Conservation (phyloP, 2,113 vertebrate genomes). For the Nothoprocta perdicaria region DNA sequence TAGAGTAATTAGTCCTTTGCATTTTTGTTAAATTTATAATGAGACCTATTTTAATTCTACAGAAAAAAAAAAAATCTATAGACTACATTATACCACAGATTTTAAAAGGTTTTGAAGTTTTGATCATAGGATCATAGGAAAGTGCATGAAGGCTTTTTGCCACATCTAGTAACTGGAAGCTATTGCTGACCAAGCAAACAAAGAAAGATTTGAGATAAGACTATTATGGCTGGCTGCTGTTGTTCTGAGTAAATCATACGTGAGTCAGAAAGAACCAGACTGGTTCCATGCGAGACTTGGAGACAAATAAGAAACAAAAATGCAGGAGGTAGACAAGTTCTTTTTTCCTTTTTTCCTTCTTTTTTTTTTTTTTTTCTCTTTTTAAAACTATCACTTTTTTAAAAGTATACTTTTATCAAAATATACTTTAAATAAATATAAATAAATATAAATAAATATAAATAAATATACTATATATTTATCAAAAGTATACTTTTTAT, state of each 20-base stretch:
- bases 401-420: background rate
- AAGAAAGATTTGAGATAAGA: background rate
- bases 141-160: background rate
- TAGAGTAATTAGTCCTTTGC: background rate
- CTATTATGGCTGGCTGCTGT: background rate
- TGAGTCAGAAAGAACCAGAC: background rate
- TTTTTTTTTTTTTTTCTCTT: background rate
- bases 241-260: background rate
- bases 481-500: background rate
- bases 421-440: too few relatives aligned
- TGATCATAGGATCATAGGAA: background rate
- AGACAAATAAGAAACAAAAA: background rate
- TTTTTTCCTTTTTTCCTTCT: background rate
- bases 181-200: background rate
- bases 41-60: background rate
- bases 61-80: background rate
- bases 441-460: too few relatives aligned
- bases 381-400: too few relatives aligned
- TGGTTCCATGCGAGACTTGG: background rate
- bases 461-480: too few relatives aligned
- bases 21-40: background rate
- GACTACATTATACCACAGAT: background rate
- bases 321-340: background rate
- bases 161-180: background rate
- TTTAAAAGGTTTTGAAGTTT: background rate